Percentiles rank a stretch among this genome's conserved stretches.
Evolutionary conservation across 2,113 vertebrate species (phyloP).

Genomic region (Dromas ardeola): DNA sequence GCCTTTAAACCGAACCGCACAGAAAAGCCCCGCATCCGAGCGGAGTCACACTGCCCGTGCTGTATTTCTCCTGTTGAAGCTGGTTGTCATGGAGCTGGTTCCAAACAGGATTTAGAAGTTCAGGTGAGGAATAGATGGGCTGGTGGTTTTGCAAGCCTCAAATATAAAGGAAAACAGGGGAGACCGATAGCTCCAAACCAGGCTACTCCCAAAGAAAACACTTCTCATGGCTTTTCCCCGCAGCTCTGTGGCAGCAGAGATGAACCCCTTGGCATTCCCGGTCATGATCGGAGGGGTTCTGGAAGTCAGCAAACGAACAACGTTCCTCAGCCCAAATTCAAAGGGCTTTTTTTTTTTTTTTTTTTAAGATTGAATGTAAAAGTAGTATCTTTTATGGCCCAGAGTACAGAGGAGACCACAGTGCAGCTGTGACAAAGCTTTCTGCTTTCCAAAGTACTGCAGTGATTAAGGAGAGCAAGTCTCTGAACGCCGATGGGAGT

Average conservation of each 20-base stretch:
- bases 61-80: background rate
- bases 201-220: background rate
- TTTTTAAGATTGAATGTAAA: background rate
- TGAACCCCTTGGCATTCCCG: background rate
- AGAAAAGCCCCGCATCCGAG: background rate
- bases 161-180: background rate
- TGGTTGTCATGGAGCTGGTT: background rate
- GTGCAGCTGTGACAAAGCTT: background rate
- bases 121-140: background rate
- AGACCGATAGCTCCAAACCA: background rate
- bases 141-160: background rate
- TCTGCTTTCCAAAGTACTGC: background rate
- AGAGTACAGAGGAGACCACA: background rate
- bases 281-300: background rate
- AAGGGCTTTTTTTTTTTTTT: background rate
- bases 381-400: background rate
- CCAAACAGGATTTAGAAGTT: background rate
- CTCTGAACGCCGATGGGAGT: background rate
- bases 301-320: background rate
- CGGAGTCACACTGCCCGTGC: accelerated
- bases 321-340: background rate
- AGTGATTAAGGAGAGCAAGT: background rate
- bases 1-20: background rate
- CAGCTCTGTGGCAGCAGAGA: background rate
- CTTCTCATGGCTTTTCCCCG: background rate